Conservation (phyloP, 2,797 vertebrate genomes). For the Neomorphus geoffroyi region DNA sequence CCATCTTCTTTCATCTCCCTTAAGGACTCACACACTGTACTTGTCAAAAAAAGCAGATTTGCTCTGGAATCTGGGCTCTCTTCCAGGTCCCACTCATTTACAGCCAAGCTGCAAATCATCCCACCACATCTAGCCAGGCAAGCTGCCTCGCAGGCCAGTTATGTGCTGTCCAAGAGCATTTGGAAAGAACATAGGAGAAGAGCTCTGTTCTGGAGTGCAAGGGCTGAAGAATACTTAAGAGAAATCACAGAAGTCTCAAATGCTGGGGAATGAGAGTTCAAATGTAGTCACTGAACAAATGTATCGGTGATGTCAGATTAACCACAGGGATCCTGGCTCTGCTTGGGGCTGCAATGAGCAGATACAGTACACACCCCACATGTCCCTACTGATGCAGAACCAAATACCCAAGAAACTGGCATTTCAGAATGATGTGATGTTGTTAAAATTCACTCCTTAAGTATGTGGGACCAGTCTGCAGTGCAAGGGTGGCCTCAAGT, state of each 20-base stretch:
- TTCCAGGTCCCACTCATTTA: slow-evolving; percentile 50
- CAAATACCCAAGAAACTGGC: not conserved
- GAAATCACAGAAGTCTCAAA: not conserved
- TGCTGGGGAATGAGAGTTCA: not conserved
- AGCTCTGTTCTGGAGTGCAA: not conserved
- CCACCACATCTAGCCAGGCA: slow-evolving; percentile 30
- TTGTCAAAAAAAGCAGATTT: slow-evolving; percentile 42
- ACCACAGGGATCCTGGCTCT: not conserved
- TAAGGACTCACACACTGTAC: not conserved
- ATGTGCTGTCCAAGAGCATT: not conserved
- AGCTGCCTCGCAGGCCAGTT: slow-evolving; percentile 14
- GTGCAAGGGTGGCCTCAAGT: not conserved
- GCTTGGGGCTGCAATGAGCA: not conserved
- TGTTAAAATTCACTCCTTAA: not conserved
- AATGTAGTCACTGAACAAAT: not conserved
- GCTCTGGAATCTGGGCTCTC: slow-evolving; percentile 51
- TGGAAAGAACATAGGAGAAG: slow-evolving; percentile 19
- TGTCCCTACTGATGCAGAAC: not conserved
- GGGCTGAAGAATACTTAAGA: not conserved
- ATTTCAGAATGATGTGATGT: not conserved
- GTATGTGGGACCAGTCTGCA: not conserved
- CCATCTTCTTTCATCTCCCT: not conserved
- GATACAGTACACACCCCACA: not conserved
- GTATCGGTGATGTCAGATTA: not conserved
- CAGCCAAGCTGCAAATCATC: slow-evolving; percentile 55